Percentiles rank a stretch among this genome's conserved stretches.
phyloP scores from a whole-genome alignment of 2,113 vertebrate species.

The Monopterus albus region DNA sequence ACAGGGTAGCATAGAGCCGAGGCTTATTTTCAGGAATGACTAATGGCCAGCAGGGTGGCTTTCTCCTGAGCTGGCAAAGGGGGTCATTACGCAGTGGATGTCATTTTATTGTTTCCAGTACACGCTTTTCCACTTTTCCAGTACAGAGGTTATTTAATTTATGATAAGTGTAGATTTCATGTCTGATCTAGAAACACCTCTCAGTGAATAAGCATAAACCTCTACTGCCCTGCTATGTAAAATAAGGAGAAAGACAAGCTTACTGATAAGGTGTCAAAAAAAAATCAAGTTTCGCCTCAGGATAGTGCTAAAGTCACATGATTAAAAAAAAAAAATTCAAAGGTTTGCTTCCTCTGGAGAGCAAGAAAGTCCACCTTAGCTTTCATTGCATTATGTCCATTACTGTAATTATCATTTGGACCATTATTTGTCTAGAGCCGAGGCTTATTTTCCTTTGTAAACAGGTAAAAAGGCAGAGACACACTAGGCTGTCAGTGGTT shows the following conservation, averaged over 20 bases:
- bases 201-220: constrained; percentile 21
- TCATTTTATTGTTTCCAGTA: constrained; percentile 34
- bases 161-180: constrained; percentile 40
- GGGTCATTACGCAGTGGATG: constrained; percentile 45
- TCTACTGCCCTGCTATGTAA: no score
- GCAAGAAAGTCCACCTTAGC: no score
- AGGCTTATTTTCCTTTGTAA: no score
- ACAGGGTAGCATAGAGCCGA: neutral
- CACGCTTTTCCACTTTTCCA: neutral
- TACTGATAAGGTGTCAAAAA: no score
- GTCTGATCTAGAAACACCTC: constrained; percentile 11
- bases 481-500: no score
- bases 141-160: constrained; percentile 61
- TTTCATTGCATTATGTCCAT: no score
- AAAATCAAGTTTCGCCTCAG: neutral
- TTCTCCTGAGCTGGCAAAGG: constrained; percentile 24
- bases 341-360: neutral
- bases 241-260: no score
- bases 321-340: neutral
- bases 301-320: neutral
- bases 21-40: constrained; percentile 16
- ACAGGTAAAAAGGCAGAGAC: no score
- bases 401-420: no score
- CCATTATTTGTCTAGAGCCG: no score
- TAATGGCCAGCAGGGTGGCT: constrained; percentile 4